A percentile compares a stretch with the other conserved stretches of the same genome.
Evolutionary conservation across 2,797 vertebrate genomes (phyloP).

Genomic region (Pitangus sulphuratus): DNA sequence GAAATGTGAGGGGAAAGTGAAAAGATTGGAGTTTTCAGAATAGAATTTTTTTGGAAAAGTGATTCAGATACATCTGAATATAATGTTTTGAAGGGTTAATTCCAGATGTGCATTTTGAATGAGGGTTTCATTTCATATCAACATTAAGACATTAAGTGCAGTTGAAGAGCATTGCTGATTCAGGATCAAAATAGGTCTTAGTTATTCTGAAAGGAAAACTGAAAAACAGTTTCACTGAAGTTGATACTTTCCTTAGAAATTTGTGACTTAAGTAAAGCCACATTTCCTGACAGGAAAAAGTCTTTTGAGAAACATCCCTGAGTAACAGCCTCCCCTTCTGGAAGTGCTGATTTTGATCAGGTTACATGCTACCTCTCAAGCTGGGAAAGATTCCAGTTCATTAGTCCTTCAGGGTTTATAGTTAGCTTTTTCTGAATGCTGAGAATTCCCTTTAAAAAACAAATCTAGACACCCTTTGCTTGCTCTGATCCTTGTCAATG

Average conservation of each 20-base stretch:
- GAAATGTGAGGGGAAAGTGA: not conserved
- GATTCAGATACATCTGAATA: not conserved
- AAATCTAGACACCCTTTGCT: not conserved
- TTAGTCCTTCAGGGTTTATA: not conserved
- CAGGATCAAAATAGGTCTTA: not conserved
- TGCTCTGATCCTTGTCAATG: not conserved
- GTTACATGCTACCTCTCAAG: not conserved
- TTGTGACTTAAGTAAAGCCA: not conserved
- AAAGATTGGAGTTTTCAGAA: not conserved
- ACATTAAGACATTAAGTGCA: not conserved
- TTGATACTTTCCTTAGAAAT: not conserved
- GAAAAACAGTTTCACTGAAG: not conserved
- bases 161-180: not conserved
- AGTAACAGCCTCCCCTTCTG: not conserved
- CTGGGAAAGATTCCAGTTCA: not conserved
- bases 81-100: not conserved
- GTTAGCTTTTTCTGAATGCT: not conserved
- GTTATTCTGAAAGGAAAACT: not conserved
- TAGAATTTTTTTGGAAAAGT: not conserved
- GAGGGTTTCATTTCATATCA: not conserved
- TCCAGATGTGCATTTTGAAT: not conserved
- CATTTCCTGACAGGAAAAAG: not conserved
- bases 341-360: not conserved
- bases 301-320: not conserved
- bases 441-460: not conserved